Conservation (phyloP, 2,888 invertebrate species). For the Cacoxenus indagator region DNA sequence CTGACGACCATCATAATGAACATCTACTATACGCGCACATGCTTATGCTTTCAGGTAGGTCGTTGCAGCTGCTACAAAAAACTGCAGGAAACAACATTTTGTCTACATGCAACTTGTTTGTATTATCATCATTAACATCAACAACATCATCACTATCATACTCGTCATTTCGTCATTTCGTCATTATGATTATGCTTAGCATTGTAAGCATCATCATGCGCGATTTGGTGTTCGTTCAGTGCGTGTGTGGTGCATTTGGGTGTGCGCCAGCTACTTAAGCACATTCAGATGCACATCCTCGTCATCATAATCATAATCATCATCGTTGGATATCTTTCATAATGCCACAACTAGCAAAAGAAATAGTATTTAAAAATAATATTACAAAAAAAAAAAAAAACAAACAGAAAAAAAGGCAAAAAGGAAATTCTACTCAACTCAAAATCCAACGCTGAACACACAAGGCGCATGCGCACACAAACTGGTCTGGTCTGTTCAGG, state of each 20-base stretch:
- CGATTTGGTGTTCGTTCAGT: no score
- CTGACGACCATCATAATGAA: background rate
- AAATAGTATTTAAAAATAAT: background rate
- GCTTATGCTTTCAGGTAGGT: conserved; percentile 16
- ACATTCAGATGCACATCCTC: background rate
- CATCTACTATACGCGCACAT: background rate
- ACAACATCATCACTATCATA: no score
- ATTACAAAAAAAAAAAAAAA: background rate
- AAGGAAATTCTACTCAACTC: background rate
- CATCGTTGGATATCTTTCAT: background rate
- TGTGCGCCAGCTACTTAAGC: no score
- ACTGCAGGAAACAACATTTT: conserved; percentile 14
- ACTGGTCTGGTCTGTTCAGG: background rate
- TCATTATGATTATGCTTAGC: no score
- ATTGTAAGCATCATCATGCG: no score
- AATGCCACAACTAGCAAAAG: background rate
- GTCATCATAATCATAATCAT: background rate
- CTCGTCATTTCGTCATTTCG: no score
- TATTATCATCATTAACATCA: no score
- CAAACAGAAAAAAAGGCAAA: no score
- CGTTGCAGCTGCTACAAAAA: background rate
- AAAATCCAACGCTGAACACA: background rate
- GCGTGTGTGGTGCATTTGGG: no score
- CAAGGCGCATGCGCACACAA: background rate
- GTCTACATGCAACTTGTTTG: conserved; percentile 17